These are phyloP conservation scores for Geopemphigus sp. DNA, from an alignment of 1,140 invertebrate genomes.

Conservation along the genomic window DNA sequence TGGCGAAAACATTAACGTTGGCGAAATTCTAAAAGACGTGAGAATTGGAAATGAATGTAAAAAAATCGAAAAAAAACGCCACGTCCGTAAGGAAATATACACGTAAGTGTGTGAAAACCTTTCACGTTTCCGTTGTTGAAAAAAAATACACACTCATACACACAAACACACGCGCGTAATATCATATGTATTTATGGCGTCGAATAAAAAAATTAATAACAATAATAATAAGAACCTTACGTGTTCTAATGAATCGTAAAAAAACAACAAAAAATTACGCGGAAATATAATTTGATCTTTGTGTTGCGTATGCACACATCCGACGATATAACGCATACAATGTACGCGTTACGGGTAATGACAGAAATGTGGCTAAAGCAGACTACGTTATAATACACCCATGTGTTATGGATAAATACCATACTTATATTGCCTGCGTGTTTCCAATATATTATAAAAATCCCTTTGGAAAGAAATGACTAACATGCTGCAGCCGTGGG, in stretches of 20 bases:
- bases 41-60: constrained; percentile 4
- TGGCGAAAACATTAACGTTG: constrained; percentile 23
- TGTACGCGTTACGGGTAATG: too few species aligned
- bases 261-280: background rate
- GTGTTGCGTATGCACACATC: too few species aligned
- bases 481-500: too few species aligned
- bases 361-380: too few species aligned
- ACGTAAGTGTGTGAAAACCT: background rate
- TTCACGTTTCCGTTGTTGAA: constrained; percentile 10
- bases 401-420: too few species aligned
- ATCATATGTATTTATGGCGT: background rate
- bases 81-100: constrained; percentile 31
- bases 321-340: too few species aligned
- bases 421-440: too few species aligned
- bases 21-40: constrained; percentile 32
- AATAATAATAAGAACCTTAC: background rate
- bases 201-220: background rate
- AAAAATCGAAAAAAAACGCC: constrained; percentile 15
- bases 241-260: background rate
- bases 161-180: background rate
- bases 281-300: too few species aligned
- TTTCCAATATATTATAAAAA: too few species aligned
- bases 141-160: too few species aligned
- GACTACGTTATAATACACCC: too few species aligned
- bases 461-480: too few species aligned